These are phyloP conservation scores for Manduca sexta DNA, from an alignment of 1,140 invertebrate genomes.

Conservation along the genomic window DNA sequence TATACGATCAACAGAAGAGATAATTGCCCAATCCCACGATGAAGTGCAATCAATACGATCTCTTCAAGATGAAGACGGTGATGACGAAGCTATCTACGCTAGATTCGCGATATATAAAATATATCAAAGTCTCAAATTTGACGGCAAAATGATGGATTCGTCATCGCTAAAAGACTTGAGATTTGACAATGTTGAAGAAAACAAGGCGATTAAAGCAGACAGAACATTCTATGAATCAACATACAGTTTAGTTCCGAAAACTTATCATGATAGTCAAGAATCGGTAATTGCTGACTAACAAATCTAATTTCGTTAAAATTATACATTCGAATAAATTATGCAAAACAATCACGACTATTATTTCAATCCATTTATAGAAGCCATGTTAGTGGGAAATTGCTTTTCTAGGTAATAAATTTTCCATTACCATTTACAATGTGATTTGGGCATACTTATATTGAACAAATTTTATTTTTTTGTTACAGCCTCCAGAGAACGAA, in stretches of 20 bases:
- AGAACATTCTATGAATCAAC: slow-evolving; percentile 29
- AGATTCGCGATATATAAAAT: slow-evolving; percentile 53
- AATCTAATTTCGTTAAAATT: neutral
- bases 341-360: too few relatives aligned
- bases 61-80: slow-evolving; percentile 14
- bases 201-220: slow-evolving; percentile 20
- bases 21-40: slow-evolving; percentile 44
- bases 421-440: neutral
- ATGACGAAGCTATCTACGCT: slow-evolving; percentile 43
- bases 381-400: too few relatives aligned
- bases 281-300: slow-evolving; percentile 32
- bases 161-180: slow-evolving; percentile 51
- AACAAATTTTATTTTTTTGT: slow-evolving; percentile 27
- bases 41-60: neutral
- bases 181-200: slow-evolving; percentile 15
- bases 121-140: slow-evolving; percentile 40
- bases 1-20: slow-evolving; percentile 23
- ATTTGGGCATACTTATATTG: neutral
- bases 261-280: slow-evolving; percentile 27
- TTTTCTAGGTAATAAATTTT: too few relatives aligned
- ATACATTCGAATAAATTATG: too few relatives aligned
- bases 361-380: too few relatives aligned
- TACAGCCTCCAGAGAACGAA: slow-evolving; percentile 94
- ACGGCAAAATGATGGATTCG: slow-evolving; percentile 38
- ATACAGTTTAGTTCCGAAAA: slow-evolving; percentile 44